Base-by-base conservation (phyloP, 1,140 invertebrate species). In the Aphelenchoides fujianensis region DNA sequence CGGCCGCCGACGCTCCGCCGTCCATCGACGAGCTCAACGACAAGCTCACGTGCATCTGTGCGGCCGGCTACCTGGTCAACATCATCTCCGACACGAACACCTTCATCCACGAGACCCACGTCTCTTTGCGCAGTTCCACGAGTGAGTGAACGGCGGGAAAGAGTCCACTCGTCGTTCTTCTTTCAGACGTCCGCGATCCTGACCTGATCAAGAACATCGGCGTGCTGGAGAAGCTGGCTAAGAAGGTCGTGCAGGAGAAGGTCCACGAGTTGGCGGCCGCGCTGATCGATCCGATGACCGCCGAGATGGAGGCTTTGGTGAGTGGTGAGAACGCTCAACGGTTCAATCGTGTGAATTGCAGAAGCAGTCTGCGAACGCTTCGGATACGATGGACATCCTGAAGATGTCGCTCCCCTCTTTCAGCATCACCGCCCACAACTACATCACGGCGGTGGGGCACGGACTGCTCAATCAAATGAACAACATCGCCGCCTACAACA, bases 401-500 rank as follows among this genome's bases (percentile, higher is more conserved):
- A 82, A 76, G 61, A 53, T 34, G 19, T 69, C 76, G 3, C 71
- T 78, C 5, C 76, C 76, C 0, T 74, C 61, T 35, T 78, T 78
- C 55, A 79, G 75, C 48, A 80, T 70, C 48, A 27, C 76, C 27
- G 74, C 76, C 7, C 76, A 78, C 41, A 78, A 74, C 61, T 78
- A 78, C 69, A 71, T 82, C 2, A 78, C 76, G n/a, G 41, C 63
- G 16, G 76, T 78, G n/a, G 76, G 76, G 9, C 76, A 78, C 36
- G 79, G 79, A 2, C 79, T 78, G 28, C 54, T 78, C 2, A 75
- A 74, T 48, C 71, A 76, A 32, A 78, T 78, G 75, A 78, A 80
- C 53, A 78, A 64, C 2, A 76, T 78, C 23, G 62, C 57, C 31
- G 61, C 69, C n/a, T 78, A 81, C 68, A 48, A 37, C 16, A 77